Evolutionary conservation across 2,888 invertebrate species (phyloP).

Genomic region (Ochropleura plecta): DNA sequence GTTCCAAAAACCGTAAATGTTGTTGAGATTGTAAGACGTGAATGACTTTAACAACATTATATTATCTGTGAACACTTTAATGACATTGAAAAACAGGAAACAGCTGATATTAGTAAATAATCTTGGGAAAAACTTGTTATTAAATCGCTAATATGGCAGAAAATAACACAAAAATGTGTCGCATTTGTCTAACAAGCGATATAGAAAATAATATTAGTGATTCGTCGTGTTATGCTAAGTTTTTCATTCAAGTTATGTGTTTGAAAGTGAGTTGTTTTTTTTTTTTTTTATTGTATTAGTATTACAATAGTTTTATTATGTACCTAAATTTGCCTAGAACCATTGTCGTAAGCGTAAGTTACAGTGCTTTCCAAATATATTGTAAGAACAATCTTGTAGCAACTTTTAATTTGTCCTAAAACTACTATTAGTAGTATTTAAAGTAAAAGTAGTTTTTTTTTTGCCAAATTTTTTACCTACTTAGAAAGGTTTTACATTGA

Average conservation of each 20-base stretch:
- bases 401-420: not conserved
- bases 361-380: not conserved
- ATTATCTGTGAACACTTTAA: not conserved
- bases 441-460: too few species aligned
- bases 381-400: not conserved
- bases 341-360: not conserved
- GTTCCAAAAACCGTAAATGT: constrained; percentile 19
- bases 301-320: not conserved
- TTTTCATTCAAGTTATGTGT: constrained; percentile 48
- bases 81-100: not conserved
- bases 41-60: not conserved
- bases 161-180: constrained; percentile 28
- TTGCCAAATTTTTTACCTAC: too few species aligned
- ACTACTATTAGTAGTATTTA: too few species aligned
- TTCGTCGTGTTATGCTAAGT: constrained; percentile 38
- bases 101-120: constrained; percentile 36
- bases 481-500: too few species aligned
- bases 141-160: constrained; percentile 28
- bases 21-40: not conserved
- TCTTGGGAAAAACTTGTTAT: not conserved
- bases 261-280: constrained; percentile 41
- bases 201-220: constrained; percentile 38
- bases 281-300: too few species aligned
- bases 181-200: constrained; percentile 50
- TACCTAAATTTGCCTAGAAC: not conserved